A percentile compares a stretch with the other conserved stretches of the same genome.
phyloP scores from a whole-genome alignment of 1,140 invertebrate species.

The Heliconius melpomene region DNA sequence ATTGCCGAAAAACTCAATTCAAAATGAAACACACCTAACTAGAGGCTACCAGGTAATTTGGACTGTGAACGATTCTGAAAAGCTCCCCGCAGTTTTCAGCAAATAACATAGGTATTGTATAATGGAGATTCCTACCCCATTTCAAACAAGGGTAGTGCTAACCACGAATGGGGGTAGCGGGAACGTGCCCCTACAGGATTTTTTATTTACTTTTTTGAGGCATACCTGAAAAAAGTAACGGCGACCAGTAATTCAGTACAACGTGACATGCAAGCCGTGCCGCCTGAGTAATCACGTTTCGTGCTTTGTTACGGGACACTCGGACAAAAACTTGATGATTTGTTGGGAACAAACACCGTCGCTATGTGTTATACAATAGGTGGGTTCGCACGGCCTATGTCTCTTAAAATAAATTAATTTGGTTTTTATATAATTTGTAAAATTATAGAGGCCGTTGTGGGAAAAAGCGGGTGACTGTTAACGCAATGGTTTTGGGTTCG shows the following conservation, averaged over 20 bases:
- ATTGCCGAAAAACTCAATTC: slow-evolving; percentile 38
- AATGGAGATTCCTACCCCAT: slow-evolving; percentile 44
- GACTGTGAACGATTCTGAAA: slow-evolving; percentile 37
- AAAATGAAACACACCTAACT: slow-evolving; percentile 37
- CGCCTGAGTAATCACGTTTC: slow-evolving; percentile 70
- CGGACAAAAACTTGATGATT: slow-evolving; percentile 64
- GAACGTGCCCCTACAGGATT: slow-evolving; percentile 54
- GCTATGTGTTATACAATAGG: neutral
- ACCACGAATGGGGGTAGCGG: slow-evolving; percentile 63
- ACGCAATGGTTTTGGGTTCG: too few relatives aligned
- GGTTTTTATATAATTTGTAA: neutral
- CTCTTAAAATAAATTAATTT: neutral
- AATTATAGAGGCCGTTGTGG: neutral
- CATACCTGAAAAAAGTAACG: slow-evolving; percentile 61
- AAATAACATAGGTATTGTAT: slow-evolving; percentile 34
- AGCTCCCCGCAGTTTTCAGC: slow-evolving; percentile 42
- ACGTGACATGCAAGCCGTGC: slow-evolving; percentile 66
- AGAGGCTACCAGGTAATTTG: slow-evolving; percentile 35
- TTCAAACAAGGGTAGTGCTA: slow-evolving; percentile 62
- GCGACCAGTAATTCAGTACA: slow-evolving; percentile 65
- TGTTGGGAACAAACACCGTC: slow-evolving; percentile 38
- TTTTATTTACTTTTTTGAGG: slow-evolving; percentile 64
- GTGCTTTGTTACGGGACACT: slow-evolving; percentile 57
- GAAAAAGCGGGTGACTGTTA: too few relatives aligned
- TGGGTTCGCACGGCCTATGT: neutral